Base-by-base conservation (phyloP, 2,797 vertebrate species). In the Enteromius mattozi region DNA sequence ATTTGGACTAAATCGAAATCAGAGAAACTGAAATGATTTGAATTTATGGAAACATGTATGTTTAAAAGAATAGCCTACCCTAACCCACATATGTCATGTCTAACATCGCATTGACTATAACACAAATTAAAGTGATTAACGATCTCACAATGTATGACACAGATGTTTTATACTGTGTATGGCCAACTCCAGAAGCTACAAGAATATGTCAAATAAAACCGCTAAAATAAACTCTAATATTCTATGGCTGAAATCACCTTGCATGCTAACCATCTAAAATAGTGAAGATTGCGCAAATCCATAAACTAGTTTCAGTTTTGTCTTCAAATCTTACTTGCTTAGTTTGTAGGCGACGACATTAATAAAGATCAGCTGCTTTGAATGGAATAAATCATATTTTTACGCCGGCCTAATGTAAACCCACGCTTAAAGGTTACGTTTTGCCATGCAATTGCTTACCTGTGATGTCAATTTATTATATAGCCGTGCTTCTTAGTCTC, bases 391-490 rank as follows among this genome's bases (percentile, higher is more conserved):
- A 97, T 97, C 95, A 96, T 93, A 94, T 94, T 94, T 94, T 95
- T 92, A 93, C 92, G 92, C 93, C 92, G 89, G 93, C 94, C 93
- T 95, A 94, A 94, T 93, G 92, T 94, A 96, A 95, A 95, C 94
- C 94, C 91, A 90, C 93, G 92, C 93, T 96, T 96, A 97, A 97
- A 98, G 96, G 95, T 96, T 96, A 95, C 94, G 93, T 96, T 97
- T 95, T 95, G 94, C 95, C 96, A 95, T 96, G 97, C 97, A 97
- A 92, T 96, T 95, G 94, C 98, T 99, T 99, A 99, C 98, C 98
- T 99, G 97, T 85, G 94, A 93, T 79, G 95, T 96, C 97, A 97
- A 97, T 97, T 98, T 97, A 97, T 99, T 96, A 97, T 96, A 97
- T 95, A 96, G 87, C 94, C 92, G 94, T 91, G 92, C 89, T 96